Percentiles rank a stretch among this genome's conserved stretches.
phyloP scores from a whole-genome alignment of 1,140 invertebrate genomes.

The Proctacanthus coquilletti region DNA sequence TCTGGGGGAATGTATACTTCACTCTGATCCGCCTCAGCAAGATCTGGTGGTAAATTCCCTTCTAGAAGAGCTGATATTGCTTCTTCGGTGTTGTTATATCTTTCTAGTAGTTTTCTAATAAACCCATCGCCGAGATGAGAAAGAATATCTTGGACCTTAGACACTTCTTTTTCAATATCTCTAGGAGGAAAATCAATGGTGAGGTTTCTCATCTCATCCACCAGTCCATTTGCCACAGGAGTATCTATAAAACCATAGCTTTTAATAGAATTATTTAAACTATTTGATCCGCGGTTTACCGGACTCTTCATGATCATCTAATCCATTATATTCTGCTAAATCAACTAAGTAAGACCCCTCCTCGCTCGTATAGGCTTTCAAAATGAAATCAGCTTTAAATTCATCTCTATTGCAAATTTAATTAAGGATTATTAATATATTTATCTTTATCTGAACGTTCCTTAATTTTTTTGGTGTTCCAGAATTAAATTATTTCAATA shows the following conservation, averaged over 20 bases:
- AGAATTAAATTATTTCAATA: too few relatives aligned
- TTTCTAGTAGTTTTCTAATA: slow-evolving; percentile 52
- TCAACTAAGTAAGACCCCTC: neutral
- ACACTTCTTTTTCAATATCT: slow-evolving; percentile 21
- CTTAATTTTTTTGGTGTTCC: too few relatives aligned
- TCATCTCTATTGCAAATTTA: slow-evolving; percentile 35
- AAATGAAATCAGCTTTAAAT: slow-evolving; percentile 33
- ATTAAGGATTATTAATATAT: too few relatives aligned
- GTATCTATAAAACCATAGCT: slow-evolving; percentile 42
- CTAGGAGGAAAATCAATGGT: slow-evolving; percentile 10
- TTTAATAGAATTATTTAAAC: too few relatives aligned
- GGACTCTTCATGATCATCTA: too few relatives aligned
- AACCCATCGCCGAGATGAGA: slow-evolving; percentile 61
- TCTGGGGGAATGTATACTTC: slow-evolving; percentile 35
- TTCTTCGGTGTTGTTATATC: slow-evolving; percentile 53
- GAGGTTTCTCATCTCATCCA: too few relatives aligned
- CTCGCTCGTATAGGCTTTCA: neutral
- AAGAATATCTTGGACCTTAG: slow-evolving; percentile 45
- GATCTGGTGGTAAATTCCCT: slow-evolving; percentile 41
- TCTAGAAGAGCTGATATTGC: slow-evolving; percentile 72
- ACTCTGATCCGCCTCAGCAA: slow-evolving; percentile 31
- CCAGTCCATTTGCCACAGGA: neutral
- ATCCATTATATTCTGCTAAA: too few relatives aligned
- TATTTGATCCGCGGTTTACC: too few relatives aligned
- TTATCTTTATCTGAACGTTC: too few relatives aligned